phyloP scores from a whole-genome alignment of 2,797 vertebrate genomes.

The Rhynchotus rufescens region DNA sequence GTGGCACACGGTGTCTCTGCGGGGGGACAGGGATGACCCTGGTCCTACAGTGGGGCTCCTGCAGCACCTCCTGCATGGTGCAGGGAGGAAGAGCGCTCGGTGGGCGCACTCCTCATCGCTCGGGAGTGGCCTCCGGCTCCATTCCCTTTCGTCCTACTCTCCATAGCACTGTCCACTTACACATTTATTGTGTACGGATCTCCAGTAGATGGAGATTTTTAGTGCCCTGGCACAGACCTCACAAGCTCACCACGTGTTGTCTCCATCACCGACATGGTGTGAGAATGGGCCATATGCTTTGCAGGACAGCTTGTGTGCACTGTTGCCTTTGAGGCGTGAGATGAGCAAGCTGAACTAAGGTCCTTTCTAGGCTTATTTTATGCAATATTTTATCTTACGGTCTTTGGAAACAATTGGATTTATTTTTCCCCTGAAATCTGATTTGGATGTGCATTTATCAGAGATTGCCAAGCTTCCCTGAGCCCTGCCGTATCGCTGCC shows the following conservation, averaged over 20 bases:
- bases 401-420: too few species aligned
- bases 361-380: too few species aligned
- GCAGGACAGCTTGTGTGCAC: too few species aligned
- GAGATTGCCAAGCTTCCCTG: too few species aligned
- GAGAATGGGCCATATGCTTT: not conserved
- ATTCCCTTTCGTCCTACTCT: not conserved
- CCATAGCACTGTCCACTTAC: not conserved
- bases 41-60: too few species aligned
- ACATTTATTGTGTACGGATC: not conserved
- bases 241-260: not conserved
- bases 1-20: not conserved
- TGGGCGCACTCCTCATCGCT: too few species aligned
- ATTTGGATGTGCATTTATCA: too few species aligned
- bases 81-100: fast-evolving
- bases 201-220: not conserved
- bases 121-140: fast-evolving
- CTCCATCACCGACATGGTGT: not conserved
- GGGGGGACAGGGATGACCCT: too few species aligned
- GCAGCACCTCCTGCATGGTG: fast-evolving
- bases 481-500: too few species aligned
- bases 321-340: too few species aligned
- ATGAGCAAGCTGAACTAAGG: too few species aligned
- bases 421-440: not conserved
- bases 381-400: too few species aligned
- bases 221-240: fast-evolving